phyloP scores from a whole-genome alignment of 1,140 invertebrate genomes.

The Daktulosphaira vitifoliae region DNA sequence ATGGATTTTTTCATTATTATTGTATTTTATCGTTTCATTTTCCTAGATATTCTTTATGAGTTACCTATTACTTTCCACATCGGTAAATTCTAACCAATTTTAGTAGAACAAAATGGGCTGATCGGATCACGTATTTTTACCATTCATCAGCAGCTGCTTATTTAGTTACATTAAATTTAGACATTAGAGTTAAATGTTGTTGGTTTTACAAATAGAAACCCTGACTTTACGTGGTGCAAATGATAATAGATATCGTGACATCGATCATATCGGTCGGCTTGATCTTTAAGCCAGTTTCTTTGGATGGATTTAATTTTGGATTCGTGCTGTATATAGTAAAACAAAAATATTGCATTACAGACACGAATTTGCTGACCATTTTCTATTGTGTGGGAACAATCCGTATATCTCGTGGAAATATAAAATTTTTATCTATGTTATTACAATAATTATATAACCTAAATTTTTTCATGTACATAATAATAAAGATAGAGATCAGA shows the following conservation, averaged over 20 bases:
- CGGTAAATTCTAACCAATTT: conserved; percentile 6
- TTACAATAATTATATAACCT: too few relatives aligned
- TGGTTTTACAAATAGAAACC: conserved; percentile 4
- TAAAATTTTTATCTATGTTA: too few relatives aligned
- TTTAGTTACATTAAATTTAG: background rate
- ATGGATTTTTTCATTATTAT: too few relatives aligned
- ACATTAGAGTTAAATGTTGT: background rate
- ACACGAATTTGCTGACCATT: too few relatives aligned
- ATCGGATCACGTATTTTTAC: background rate
- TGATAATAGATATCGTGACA: conserved; percentile 21
- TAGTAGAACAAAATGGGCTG: too few relatives aligned
- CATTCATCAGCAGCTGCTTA: background rate
- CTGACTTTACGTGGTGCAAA: conserved; percentile 5
- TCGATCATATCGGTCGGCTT: conserved; percentile 1
- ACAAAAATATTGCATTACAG: background rate
- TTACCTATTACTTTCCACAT: too few relatives aligned
- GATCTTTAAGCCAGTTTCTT: background rate
- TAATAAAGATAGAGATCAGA: too few relatives aligned
- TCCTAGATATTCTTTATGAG: too few relatives aligned
- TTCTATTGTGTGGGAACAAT: too few relatives aligned
- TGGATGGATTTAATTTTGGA: background rate
- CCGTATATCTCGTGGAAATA: too few relatives aligned
- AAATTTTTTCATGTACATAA: too few relatives aligned
- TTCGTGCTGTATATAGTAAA: background rate
- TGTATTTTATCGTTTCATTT: too few relatives aligned